phyloP scores from a whole-genome alignment of 2,888 invertebrate species.

The Epinotia brunnichana region DNA sequence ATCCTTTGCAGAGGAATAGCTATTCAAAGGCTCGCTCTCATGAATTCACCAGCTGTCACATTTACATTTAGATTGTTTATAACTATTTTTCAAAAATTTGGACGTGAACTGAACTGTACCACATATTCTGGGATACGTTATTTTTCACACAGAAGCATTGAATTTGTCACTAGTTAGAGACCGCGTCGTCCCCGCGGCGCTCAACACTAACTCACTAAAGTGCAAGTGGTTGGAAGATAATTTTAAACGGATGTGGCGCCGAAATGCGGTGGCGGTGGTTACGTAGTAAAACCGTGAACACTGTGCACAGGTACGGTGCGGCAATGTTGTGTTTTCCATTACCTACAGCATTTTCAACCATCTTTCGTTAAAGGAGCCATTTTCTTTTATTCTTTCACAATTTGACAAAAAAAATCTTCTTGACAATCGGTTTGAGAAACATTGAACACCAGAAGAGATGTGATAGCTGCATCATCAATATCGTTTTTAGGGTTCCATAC shows the following conservation, averaged over 20 bases:
- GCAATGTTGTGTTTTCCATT: conserved; percentile 10
- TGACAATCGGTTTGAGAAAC: no score
- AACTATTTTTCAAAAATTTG: no score
- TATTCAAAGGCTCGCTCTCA: no score
- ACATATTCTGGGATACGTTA: neutral
- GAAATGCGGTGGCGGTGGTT: conserved; percentile 28
- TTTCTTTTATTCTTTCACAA: neutral
- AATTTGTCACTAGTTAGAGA: neutral
- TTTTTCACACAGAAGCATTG: neutral
- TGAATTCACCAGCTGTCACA: no score
- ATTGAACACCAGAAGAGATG: no score
- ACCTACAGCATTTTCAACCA: neutral
- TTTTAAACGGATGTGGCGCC: conserved; percentile 36
- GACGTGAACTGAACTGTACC: neutral
- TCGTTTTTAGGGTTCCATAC: no score
- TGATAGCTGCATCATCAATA: no score
- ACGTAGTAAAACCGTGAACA: conserved; percentile 2
- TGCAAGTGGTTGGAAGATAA: conserved; percentile 38
- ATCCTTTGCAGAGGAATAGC: no score
- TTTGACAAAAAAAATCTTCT: no score
- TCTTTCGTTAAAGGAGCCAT: neutral
- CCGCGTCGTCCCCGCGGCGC: neutral
- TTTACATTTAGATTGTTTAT: no score
- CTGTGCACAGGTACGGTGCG: neutral
- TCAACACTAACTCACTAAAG: conserved; percentile 31